phyloP scores from a whole-genome alignment of 2,113 vertebrate species.

The Syrmaticus mikado region DNA sequence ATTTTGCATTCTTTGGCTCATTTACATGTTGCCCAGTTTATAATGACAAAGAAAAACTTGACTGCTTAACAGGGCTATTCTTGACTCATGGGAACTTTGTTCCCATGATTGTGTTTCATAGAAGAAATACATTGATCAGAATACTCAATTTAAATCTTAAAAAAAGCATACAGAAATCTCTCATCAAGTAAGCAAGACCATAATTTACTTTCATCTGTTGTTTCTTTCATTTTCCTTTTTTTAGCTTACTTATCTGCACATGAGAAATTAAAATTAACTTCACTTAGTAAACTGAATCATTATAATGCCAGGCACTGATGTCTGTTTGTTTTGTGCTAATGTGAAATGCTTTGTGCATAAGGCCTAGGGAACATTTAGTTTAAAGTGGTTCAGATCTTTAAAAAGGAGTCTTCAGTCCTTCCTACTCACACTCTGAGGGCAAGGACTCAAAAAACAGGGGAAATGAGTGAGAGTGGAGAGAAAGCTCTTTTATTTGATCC shows the following conservation, averaged over 20 bases:
- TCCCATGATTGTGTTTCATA: slow-evolving; percentile 1
- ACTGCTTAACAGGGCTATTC: neutral
- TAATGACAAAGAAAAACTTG: neutral
- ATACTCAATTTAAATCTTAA: slow-evolving; percentile 1
- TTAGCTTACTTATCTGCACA: neutral
- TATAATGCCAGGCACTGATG: neutral
- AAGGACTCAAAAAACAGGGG: neutral
- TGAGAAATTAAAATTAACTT: neutral
- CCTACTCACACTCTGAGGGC: neutral
- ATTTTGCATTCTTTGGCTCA: slow-evolving; percentile 2
- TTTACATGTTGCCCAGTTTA: slow-evolving; percentile 36
- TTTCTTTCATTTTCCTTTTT: neutral
- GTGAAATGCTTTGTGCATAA: slow-evolving; percentile 27
- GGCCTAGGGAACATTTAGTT: slow-evolving; percentile 10
- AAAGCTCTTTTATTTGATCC: slow-evolving; percentile 18
- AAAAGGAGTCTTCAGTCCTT: slow-evolving; percentile 32
- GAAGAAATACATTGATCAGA: slow-evolving; percentile 16
- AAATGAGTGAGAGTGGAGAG: neutral
- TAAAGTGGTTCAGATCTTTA: slow-evolving; percentile 19
- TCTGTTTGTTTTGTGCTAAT: slow-evolving; percentile 24
- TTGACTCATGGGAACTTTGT: neutral
- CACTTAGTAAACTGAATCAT: neutral
- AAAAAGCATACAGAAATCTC: slow-evolving; percentile 22
- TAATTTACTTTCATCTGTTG: neutral
- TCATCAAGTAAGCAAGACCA: neutral